phyloP scores from a whole-genome alignment of 1,140 invertebrate species.

The Drosophila lacteicornis region DNA sequence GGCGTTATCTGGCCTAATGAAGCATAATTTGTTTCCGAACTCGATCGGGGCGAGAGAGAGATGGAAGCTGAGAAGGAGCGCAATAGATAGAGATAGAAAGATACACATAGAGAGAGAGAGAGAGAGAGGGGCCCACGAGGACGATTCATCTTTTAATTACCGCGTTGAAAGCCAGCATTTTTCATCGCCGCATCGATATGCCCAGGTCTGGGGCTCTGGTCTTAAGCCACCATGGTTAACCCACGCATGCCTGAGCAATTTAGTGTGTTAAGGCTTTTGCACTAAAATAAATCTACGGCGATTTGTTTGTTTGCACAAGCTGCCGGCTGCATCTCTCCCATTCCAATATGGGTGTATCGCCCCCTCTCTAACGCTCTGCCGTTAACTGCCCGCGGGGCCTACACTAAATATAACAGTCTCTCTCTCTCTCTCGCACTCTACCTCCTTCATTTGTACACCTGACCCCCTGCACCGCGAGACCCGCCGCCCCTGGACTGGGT shows the following conservation, averaged over 20 bases:
- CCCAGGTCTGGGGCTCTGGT: background rate
- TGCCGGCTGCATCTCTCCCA: conserved; percentile 26
- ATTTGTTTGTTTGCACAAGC: conserved; percentile 83
- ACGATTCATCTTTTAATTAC: conserved; percentile 85
- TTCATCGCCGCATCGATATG: conserved; percentile 67
- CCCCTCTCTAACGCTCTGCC: conserved; percentile 20
- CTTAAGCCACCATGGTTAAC: conserved; percentile 39
- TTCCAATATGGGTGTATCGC: conserved; percentile 8
- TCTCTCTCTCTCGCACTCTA: background rate
- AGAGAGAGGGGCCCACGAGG: conserved; percentile 25
- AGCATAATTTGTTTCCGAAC: conserved; percentile 75
- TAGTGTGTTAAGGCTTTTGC: conserved; percentile 72
- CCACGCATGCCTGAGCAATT: conserved; percentile 77
- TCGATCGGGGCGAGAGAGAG: background rate
- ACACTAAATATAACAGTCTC: conserved; percentile 69
- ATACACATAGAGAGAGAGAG: background rate
- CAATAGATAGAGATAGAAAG: background rate
- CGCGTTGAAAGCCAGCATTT: conserved; percentile 82
- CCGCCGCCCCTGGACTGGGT: conserved; percentile 35
- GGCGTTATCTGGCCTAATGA: conserved; percentile 84
- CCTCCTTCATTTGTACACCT: conserved; percentile 19
- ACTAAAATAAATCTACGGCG: conserved; percentile 81
- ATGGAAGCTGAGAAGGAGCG: background rate
- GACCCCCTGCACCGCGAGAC: background rate
- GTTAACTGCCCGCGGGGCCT: conserved; percentile 67